A percentile compares a stretch with the other conserved stretches of the same genome.
Evolutionary conservation across 2,888 invertebrate genomes (phyloP).

Genomic region (Vesta saturnalis): DNA sequence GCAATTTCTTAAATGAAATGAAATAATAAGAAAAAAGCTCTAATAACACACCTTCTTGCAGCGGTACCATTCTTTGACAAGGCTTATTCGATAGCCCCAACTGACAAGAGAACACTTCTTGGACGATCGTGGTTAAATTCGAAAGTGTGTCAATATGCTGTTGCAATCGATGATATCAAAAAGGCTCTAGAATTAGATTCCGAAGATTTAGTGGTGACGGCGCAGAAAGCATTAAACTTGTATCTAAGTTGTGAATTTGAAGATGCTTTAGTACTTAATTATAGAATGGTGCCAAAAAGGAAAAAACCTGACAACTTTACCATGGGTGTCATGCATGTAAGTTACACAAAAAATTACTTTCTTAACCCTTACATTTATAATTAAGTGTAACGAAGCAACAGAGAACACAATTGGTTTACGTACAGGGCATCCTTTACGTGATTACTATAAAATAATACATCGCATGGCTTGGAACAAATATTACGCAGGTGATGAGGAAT

Average conservation of each 20-base stretch:
- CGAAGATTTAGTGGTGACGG: conserved; percentile 53
- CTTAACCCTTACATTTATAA: not conserved
- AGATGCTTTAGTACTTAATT: conserved; percentile 56
- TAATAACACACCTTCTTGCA: conserved; percentile 30
- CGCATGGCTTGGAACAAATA: conserved; percentile 58
- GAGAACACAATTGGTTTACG: conserved; percentile 58
- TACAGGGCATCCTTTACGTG: conserved; percentile 58
- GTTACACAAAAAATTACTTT: conserved; percentile 3
- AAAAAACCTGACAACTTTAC: conserved; percentile 59
- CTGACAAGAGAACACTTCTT: conserved; percentile 65
- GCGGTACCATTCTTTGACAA: conserved; percentile 55
- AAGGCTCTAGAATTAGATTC: conserved; percentile 59
- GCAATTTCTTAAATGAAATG: too few species aligned
- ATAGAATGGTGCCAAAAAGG: conserved; percentile 48
- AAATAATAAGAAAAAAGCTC: too few species aligned
- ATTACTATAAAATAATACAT: conserved; percentile 59
- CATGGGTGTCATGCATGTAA: conserved; percentile 60
- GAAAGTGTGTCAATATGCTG: conserved; percentile 66
- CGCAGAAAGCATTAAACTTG: conserved; percentile 55
- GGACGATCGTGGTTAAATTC: conserved; percentile 66
- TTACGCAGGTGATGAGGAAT: too few species aligned
- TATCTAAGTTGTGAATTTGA: conserved; percentile 60
- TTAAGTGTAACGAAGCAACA: conserved; percentile 59
- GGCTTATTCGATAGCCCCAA: conserved; percentile 53
- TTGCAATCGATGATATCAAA: conserved; percentile 65